phyloP scores from a whole-genome alignment of 2,797 vertebrate genomes.

The Chiloscyllium punctatum region DNA sequence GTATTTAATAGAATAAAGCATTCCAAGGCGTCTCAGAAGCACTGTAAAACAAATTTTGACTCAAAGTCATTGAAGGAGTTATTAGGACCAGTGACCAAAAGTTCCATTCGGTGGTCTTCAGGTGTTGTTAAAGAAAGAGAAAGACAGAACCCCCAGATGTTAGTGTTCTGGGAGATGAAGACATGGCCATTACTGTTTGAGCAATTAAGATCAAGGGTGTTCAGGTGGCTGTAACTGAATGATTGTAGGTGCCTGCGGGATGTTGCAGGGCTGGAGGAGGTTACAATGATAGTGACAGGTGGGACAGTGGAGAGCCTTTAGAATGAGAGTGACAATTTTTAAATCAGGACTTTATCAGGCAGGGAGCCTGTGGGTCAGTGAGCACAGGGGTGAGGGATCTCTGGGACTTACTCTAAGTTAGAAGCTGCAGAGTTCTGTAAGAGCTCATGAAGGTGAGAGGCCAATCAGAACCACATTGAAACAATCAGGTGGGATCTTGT shows the following conservation, averaged over 20 bases:
- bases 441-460: background rate
- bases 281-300: background rate
- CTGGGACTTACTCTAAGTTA: background rate
- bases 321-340: background rate
- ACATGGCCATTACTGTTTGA: background rate
- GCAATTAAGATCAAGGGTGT: background rate
- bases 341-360: background rate
- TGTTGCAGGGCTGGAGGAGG: background rate
- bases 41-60: background rate
- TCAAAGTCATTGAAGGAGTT: background rate
- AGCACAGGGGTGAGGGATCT: background rate
- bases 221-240: background rate
- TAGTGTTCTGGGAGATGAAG: too few relatives aligned
- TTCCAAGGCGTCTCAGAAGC: background rate
- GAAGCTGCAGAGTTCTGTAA: background rate
- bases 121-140: background rate
- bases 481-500: background rate
- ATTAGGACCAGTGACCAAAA: background rate
- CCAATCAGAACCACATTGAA: background rate
- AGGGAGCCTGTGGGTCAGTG: background rate
- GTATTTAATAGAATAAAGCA: too few relatives aligned
- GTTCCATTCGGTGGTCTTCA: background rate
- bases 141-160: background rate
- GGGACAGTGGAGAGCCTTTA: background rate
- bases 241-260: background rate